These are phyloP conservation scores for Mythimna albipuncta DNA, from an alignment of 2,888 invertebrate genomes.

Conservation along the genomic window DNA sequence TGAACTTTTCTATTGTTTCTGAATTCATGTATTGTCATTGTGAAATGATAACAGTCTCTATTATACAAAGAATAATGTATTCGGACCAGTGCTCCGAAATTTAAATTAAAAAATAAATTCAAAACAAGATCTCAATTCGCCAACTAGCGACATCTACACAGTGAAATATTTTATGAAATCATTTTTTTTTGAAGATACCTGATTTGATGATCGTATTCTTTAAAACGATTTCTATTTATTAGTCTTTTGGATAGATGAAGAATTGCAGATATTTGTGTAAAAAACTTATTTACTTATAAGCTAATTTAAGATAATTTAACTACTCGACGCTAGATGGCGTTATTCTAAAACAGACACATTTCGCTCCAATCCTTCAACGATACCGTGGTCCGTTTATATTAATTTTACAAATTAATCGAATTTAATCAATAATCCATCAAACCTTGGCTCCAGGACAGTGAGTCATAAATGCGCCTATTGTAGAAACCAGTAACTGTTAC, in stretches of 20 bases:
- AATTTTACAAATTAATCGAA: constrained; percentile 5
- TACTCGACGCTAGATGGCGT: constrained; percentile 50
- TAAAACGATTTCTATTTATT: background rate
- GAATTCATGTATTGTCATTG: constrained; percentile 45
- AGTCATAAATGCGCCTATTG: constrained; percentile 45
- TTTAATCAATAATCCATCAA: constrained; percentile 32
- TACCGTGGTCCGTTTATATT: background rate
- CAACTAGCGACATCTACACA: constrained; percentile 52
- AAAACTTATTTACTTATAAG: background rate
- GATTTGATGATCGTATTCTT: background rate
- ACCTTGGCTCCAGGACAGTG: constrained; percentile 26
- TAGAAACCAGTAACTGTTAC: constrained; percentile 62
- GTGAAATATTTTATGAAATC: no score
- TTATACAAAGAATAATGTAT: background rate
- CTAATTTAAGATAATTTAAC: background rate
- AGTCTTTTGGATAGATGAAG: background rate
- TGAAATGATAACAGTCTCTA: constrained; percentile 40
- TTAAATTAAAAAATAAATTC: background rate
- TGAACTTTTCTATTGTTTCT: constrained; percentile 64
- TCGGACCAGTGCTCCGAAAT: background rate
- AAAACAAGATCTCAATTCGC: background rate
- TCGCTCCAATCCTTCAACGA: background rate
- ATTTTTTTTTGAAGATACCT: background rate
- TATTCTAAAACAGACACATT: background rate
- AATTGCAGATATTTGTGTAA: background rate